Percentiles rank a stretch among this genome's conserved stretches.
Evolutionary conservation across 1,140 invertebrate genomes (phyloP).

Genomic region (Drosophila auraria): DNA sequence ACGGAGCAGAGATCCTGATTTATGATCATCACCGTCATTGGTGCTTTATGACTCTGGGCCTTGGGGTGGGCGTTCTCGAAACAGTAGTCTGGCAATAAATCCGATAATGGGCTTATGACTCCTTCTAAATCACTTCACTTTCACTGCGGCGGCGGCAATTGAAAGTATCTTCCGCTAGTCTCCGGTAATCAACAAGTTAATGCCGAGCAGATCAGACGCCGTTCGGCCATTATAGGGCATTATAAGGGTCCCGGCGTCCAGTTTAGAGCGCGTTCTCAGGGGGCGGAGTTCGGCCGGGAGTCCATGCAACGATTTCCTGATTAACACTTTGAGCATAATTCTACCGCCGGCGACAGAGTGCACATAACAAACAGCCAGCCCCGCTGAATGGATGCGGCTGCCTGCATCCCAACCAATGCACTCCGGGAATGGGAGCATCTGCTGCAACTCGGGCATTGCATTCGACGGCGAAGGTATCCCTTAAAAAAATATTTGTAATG

Average conservation of each 20-base stretch:
- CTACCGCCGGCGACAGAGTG: constrained; percentile 75
- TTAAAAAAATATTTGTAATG: background rate
- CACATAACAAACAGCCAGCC: constrained; percentile 69
- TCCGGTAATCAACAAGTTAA: constrained; percentile 42
- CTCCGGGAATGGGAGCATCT: constrained; percentile 9
- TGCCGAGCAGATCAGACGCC: constrained; percentile 46
- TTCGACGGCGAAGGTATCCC: constrained; percentile 13
- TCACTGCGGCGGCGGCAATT: constrained; percentile 57
- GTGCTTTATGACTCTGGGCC: constrained; percentile 23
- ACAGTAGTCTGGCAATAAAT: constrained; percentile 58
- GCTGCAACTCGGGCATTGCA: background rate
- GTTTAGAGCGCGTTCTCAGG: constrained; percentile 1
- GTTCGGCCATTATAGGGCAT: constrained; percentile 19
- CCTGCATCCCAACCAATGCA: constrained; percentile 46
- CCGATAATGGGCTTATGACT: constrained; percentile 63
- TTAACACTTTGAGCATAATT: constrained; percentile 83
- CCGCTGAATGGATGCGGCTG: constrained; percentile 34
- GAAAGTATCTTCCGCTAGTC: constrained; percentile 39
- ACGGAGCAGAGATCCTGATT: constrained; percentile 63
- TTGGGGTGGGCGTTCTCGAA: constrained; percentile 29
- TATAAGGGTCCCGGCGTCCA: constrained; percentile 60
- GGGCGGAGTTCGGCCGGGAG: constrained; percentile 24
- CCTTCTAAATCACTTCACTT: constrained; percentile 33
- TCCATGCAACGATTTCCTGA: constrained; percentile 75
- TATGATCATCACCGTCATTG: constrained; percentile 51